phyloP scores from a whole-genome alignment of 2,113 vertebrate genomes.

The Centropus bengalensis region DNA sequence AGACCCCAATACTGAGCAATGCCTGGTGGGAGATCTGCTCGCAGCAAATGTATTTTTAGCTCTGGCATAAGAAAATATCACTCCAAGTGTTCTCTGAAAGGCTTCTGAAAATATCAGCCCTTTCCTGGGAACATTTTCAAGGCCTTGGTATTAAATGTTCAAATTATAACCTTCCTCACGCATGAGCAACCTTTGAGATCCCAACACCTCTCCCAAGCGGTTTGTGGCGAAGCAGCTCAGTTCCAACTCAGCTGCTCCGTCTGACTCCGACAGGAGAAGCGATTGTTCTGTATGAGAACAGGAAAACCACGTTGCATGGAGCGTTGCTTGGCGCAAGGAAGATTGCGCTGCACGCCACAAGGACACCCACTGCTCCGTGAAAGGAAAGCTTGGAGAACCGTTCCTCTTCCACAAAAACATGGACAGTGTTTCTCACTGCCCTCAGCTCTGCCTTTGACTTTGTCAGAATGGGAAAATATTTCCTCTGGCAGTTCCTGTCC shows the following conservation, averaged over 20 bases:
- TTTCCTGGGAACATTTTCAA: conserved; percentile 20
- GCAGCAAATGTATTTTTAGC: neutral
- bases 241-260: conserved; percentile 21
- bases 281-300: neutral
- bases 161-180: neutral
- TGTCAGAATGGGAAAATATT: neutral
- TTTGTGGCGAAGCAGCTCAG: neutral
- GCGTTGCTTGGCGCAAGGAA: neutral
- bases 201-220: neutral
- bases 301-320: neutral
- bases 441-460: neutral
- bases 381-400: neutral
- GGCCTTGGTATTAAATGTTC: conserved; percentile 13
- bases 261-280: conserved; percentile 3
- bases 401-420: neutral
- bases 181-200: conserved; percentile 17
- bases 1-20: neutral
- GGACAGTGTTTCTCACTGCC: neutral
- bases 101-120: conserved; percentile 26
- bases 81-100: neutral
- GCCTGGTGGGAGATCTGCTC: neutral
- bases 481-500: neutral
- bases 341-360: neutral
- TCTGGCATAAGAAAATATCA: neutral
- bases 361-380: neutral